Percentiles rank a stretch among this genome's conserved stretches.
Conservation (phyloP, 2,888 invertebrate genomes). For the Notodonta dromedarius region DNA sequence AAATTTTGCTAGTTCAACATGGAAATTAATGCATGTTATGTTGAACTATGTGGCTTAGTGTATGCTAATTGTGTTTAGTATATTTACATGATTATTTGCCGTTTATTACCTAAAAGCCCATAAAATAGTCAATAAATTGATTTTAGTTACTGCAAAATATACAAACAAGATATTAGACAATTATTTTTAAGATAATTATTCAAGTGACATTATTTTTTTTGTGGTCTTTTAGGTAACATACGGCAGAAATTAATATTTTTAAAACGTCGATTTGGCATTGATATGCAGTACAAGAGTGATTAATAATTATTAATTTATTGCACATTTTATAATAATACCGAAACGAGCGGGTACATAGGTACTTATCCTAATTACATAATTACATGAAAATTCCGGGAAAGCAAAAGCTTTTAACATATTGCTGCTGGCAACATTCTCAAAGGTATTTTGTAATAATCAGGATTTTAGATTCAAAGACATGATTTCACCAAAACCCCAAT, state of each 20-base stretch:
- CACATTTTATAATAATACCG: conserved; percentile 66
- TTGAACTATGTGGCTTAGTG: background rate
- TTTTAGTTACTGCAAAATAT: too few relatives aligned
- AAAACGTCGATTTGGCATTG: conserved; percentile 76
- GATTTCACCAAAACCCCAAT: conserved; percentile 7
- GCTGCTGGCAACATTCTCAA: conserved; percentile 45
- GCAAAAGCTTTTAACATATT: conserved; percentile 55
- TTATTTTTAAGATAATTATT: too few relatives aligned
- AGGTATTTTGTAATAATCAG: conserved; percentile 13
- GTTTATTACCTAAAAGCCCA: background rate
- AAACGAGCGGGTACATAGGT: conserved; percentile 55
- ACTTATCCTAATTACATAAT: conserved; percentile 49
- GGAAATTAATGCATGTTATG: background rate
- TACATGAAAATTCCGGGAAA: conserved; percentile 49
- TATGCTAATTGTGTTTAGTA: conserved; percentile 1
- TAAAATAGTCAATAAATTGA: background rate
- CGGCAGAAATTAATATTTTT: background rate
- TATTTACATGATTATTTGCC: conserved; percentile 9
- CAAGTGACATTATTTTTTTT: conserved; percentile 8
- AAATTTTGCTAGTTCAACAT: background rate
- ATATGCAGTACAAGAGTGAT: conserved; percentile 71
- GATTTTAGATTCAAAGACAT: background rate
- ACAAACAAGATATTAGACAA: too few relatives aligned
- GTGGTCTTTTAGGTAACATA: background rate
- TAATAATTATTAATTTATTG: conserved; percentile 70